Evolutionary conservation across 2,888 invertebrate genomes (phyloP), one percentile per base, ranked within the genome.

Genomic region (Calameuta idolon): DNA sequence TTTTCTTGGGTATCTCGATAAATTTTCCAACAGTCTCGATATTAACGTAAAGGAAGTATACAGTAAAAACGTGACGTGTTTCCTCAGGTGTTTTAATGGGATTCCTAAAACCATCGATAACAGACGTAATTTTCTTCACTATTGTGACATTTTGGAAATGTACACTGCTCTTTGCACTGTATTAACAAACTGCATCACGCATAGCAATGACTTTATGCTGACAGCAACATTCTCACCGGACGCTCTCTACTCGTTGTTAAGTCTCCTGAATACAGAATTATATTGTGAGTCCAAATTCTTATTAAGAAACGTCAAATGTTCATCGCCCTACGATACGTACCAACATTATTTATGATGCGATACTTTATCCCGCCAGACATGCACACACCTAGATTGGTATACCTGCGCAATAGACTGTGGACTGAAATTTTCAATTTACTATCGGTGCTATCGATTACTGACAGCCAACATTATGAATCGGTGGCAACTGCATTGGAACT

Each of bases 101-200:
- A 91, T 92, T 40, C 90, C 91, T 3, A 86, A 89, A 75, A 87
- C 87, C 78, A 85, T 91, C 3, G 88, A 86, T 23, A 90, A 87
- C 73, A 91, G 91, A 30, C 91, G 87, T 82, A 90, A 91, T 82
- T 81, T 92, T 11, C 87, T 90, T 3, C 86, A 92, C 73, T 93
- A 93, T 81, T 90, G 91, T 78, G 93, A 93, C 71, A 87, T 93
- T 77, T 81, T 94, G 76, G 92, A 93, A 87, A 93, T 94, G 93
- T 92, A 93, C 81, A 88, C 91, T 1, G 88, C 90, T 37, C 88
- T 94, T 69, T 93, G 93, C 81, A 87, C 88, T 33, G 86, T 93
- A 33, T 85, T 94, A 69, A 91, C 90, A 1, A 92, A 91, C 82
- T 90, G 92, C 69, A 90, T 92, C 11, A 86, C 87, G 34, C 84